phyloP scores from a whole-genome alignment of 2,888 invertebrate genomes.

The Oeneis ivallda region DNA sequence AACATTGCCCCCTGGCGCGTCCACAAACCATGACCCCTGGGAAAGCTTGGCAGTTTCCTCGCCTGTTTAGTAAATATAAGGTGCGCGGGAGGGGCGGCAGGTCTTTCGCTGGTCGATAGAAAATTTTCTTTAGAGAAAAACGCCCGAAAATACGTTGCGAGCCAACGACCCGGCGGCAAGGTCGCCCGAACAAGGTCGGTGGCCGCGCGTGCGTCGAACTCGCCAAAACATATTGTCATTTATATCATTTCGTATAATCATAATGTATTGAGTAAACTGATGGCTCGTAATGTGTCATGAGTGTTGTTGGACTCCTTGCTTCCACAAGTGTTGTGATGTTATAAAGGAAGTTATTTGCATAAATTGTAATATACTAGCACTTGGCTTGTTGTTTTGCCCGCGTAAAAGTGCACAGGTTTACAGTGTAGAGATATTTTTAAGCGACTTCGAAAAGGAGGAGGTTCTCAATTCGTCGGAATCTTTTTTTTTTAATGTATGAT shows the following conservation, averaged over 20 bases:
- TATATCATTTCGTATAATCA: slow-evolving; percentile 31
- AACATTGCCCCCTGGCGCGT: slow-evolving; percentile 58
- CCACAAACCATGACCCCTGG: slow-evolving; percentile 49
- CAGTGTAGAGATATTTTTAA: too few species aligned
- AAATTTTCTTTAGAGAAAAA: slow-evolving; percentile 75
- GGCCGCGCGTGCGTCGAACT: slow-evolving; percentile 55
- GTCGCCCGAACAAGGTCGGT: slow-evolving; percentile 67
- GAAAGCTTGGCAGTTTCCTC: slow-evolving; percentile 20
- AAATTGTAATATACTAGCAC: background rate
- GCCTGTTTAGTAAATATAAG: slow-evolving; percentile 11
- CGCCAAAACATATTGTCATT: slow-evolving; percentile 54
- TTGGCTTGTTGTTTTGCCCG: background rate
- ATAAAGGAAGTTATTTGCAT: slow-evolving; percentile 17
- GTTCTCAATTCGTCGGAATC: too few species aligned
- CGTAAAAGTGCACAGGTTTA: too few species aligned
- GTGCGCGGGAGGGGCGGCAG: slow-evolving; percentile 43
- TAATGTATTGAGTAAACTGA: slow-evolving; percentile 35
- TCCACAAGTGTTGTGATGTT: background rate
- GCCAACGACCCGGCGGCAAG: slow-evolving; percentile 65
- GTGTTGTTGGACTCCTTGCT: background rate
- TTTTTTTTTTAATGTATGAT: too few species aligned
- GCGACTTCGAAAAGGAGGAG: too few species aligned
- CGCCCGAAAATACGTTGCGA: slow-evolving; percentile 64
- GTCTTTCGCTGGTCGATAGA: slow-evolving; percentile 52
- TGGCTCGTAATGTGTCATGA: slow-evolving; percentile 14